A percentile compares a stretch with the other conserved stretches of the same genome.
phyloP scores from a whole-genome alignment of 2,888 invertebrate species.

The Melolontha melolontha region DNA sequence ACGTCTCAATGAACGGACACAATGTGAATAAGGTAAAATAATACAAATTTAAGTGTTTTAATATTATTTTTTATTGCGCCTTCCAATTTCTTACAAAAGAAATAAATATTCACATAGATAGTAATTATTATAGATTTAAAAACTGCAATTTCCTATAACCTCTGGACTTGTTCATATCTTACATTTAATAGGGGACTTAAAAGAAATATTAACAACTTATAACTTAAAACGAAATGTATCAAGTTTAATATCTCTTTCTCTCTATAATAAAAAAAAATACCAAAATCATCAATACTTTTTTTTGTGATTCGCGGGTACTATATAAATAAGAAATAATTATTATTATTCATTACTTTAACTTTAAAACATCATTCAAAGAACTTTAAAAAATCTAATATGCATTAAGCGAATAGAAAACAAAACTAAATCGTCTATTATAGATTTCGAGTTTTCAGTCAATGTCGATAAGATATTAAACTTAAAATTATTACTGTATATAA shows the following conservation, averaged over 20 bases:
- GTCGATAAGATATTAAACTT: constrained; percentile 15
- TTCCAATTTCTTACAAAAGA: constrained; percentile 51
- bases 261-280: background rate
- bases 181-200: background rate
- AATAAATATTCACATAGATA: constrained; percentile 48
- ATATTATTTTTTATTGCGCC: constrained; percentile 49
- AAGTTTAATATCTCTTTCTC: constrained; percentile 23
- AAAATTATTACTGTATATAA: constrained; percentile 9
- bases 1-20: no score
- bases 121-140: constrained; percentile 41
- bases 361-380: no score
- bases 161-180: constrained; percentile 22
- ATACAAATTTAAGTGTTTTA: constrained; percentile 21
- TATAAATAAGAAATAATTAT: no score
- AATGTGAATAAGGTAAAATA: no score
- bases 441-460: no score
- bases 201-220: constrained; percentile 1
- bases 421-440: no score
- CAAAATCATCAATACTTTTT: no score
- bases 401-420: no score
- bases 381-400: no score
- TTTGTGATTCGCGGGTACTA: background rate
- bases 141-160: constrained; percentile 28
- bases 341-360: no score
- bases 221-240: constrained; percentile 14